Evolutionary conservation across 1,140 invertebrate species (phyloP), one percentile per base, ranked within the genome.

Genomic region (Adoxophyes honmai): DNA sequence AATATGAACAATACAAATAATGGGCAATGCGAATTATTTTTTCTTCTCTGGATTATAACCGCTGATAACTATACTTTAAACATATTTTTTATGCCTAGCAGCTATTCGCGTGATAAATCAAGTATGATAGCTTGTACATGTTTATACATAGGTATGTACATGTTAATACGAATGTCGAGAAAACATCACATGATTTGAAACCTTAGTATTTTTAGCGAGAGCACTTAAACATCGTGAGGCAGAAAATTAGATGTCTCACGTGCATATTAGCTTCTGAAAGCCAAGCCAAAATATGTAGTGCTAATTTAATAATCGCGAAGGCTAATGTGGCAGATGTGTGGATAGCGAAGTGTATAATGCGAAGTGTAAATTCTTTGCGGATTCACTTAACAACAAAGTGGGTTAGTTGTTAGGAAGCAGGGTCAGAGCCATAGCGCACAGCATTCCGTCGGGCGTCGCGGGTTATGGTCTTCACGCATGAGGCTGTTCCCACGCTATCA

Each of bases 401-500:
- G 42, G 42, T 48, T 48, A 18, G 21, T 28, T 28, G 21, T 28
- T 28, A 28, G 21, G 21, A n/a, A n/a, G n/a, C n/a, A n/a, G n/a
- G 21, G 6, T 28, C 21, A 6, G 21, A 28, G 21, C 6, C 21
- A 28, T 28, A 48, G 21, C 42, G 28, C 21, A 48, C 18, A 48
- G 42, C 42, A 48, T 28, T 28, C 42, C 11, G 21, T 33, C 42
- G 42, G 42, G 11, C 42, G 42, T 21, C 42, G 18, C 21, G 42
- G 42, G 42, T 52, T 52, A 52, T 52, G 34, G 52, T 64, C 42
- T 68, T 63, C 55, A 68, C 52, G 60, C 64, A 69, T 63, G 61
- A 68, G 65, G 65, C 70, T 60, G 66, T 83, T 83, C 81, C 78
- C 80, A 86, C 83, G 80, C 68, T 68, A 83, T 83, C 81, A 81